Conservation (phyloP, 64 coral and sea anemone species). For the Stichodactyla helianthus region DNA sequence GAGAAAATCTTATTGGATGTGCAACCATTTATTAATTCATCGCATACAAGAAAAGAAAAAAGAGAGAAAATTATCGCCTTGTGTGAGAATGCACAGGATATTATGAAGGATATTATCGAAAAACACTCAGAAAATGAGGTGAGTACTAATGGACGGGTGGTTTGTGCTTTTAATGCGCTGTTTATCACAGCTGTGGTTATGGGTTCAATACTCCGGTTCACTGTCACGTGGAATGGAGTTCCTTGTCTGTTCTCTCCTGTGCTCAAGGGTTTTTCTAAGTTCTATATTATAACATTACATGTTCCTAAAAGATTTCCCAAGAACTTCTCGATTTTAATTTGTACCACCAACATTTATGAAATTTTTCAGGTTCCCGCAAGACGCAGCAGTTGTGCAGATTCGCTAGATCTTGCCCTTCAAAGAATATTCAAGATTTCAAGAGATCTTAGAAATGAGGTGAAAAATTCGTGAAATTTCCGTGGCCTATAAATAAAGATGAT, state of each 20-base stretch:
- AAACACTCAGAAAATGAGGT: slow-evolving; percentile 83
- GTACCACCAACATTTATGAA: too few species aligned
- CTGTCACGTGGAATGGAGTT: too few species aligned
- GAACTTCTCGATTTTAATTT: too few species aligned
- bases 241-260: too few species aligned
- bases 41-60: slow-evolving; percentile 91
- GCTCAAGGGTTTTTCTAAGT: too few species aligned
- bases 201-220: too few species aligned
- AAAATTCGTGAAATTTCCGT: not conserved
- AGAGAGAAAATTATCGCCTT: slow-evolving; percentile 90
- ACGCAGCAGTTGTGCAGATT: slow-evolving; percentile 50
- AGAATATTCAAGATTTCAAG: slow-evolving; percentile 84
- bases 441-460: slow-evolving; percentile 86
- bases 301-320: too few species aligned
- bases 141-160: too few species aligned
- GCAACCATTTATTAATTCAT: slow-evolving; percentile 71
- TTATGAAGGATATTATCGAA: slow-evolving; percentile 94
- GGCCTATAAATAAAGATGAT: too few species aligned
- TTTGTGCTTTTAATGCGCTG: too few species aligned
- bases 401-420: slow-evolving; percentile 86
- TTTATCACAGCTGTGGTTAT: too few species aligned
- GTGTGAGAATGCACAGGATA: slow-evolving; percentile 96
- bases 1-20: slow-evolving; percentile 75
- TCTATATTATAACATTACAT: too few species aligned
- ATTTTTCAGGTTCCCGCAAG: slow-evolving; percentile 22